Evolutionary conservation across 2,797 vertebrate species (phyloP).

Genomic region (Gadopsis marmoratus): DNA sequence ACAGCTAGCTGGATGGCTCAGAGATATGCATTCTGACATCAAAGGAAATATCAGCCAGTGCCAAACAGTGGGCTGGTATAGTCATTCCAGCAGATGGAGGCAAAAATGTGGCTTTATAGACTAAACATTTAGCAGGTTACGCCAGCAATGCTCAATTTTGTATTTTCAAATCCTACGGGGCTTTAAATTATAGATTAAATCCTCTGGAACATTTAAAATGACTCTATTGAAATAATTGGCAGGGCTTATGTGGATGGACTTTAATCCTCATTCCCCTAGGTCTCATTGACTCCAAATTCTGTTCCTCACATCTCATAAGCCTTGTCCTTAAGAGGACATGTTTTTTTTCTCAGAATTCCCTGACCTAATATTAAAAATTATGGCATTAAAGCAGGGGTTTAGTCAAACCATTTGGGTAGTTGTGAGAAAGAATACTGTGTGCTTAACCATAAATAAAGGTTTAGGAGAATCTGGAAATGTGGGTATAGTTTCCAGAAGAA

Average conservation of each 20-base stretch:
- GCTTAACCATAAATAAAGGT: conserved; percentile 30
- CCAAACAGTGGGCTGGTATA: conserved; percentile 72
- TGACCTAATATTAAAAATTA: conserved; percentile 34
- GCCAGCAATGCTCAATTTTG: conserved; percentile 59
- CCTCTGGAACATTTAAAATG: conserved; percentile 61
- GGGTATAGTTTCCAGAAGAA: conserved; percentile 42
- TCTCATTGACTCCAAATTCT: conserved; percentile 47
- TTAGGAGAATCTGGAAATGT: conserved; percentile 39
- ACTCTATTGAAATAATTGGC: conserved; percentile 66
- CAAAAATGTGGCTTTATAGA: conserved; percentile 66
- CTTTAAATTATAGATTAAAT: conserved; percentile 62
- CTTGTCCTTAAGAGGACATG: conserved; percentile 22
- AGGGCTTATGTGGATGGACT: conserved; percentile 45
- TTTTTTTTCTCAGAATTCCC: conserved; percentile 14
- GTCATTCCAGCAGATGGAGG: conserved; percentile 67
- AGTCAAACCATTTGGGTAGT: conserved; percentile 17
- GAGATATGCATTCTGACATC: conserved; percentile 67
- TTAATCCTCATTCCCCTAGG: conserved; percentile 53
- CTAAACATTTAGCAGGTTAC: conserved; percentile 74
- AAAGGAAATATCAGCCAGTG: conserved; percentile 66
- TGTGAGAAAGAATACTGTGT: conserved; percentile 13
- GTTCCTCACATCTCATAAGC: conserved; percentile 34
- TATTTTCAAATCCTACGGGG: conserved; percentile 51
- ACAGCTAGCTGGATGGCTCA: conserved; percentile 65
- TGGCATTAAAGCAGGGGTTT: conserved; percentile 21